Percentiles rank a stretch among this genome's conserved stretches.
Conservation (phyloP, 35 echinoderm and acorn worm species). For the Lytechinus pictus region DNA sequence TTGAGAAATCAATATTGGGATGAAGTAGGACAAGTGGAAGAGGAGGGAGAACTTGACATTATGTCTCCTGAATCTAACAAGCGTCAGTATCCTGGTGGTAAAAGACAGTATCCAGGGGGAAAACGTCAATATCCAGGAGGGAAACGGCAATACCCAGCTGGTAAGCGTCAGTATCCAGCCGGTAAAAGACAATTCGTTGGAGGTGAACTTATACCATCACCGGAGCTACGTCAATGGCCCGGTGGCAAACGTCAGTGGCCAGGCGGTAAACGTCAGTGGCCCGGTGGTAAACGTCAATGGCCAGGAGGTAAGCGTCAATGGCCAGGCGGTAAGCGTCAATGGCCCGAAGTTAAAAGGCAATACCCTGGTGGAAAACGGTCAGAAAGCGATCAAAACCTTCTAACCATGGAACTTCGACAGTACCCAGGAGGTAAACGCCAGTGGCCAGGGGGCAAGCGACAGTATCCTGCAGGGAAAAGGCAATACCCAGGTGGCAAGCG, state of each 20-base stretch:
- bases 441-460: slow-evolving; percentile 23
- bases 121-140: slow-evolving; percentile 39
- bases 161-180: slow-evolving; percentile 19
- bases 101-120: slow-evolving; percentile 26
- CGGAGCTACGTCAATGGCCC: slow-evolving; percentile 22
- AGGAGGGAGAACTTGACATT: slow-evolving; percentile 22
- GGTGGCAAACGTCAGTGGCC: slow-evolving; percentile 27
- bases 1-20: slow-evolving; percentile 20
- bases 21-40: neutral
- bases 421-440: slow-evolving; percentile 28
- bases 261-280: slow-evolving; percentile 33
- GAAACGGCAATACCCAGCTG: slow-evolving; percentile 43
- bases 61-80: slow-evolving; percentile 36
- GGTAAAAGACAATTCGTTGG: slow-evolving; percentile 42
- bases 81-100: slow-evolving; percentile 40
- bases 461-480: slow-evolving; percentile 39
- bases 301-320: slow-evolving; percentile 38
- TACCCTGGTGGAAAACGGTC: slow-evolving; percentile 41
- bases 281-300: slow-evolving; percentile 24
- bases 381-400: slow-evolving; percentile 3
- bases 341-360: slow-evolving; percentile 27
- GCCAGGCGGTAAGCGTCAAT: slow-evolving; percentile 24
- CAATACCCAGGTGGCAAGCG: slow-evolving; percentile 41
- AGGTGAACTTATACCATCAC: slow-evolving; percentile 44
- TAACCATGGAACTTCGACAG: slow-evolving; percentile 37